Percentiles rank a stretch among this genome's conserved stretches.
Evolutionary conservation across 2,113 vertebrate species (phyloP).

Genomic region (Cyanoderma ruficeps): DNA sequence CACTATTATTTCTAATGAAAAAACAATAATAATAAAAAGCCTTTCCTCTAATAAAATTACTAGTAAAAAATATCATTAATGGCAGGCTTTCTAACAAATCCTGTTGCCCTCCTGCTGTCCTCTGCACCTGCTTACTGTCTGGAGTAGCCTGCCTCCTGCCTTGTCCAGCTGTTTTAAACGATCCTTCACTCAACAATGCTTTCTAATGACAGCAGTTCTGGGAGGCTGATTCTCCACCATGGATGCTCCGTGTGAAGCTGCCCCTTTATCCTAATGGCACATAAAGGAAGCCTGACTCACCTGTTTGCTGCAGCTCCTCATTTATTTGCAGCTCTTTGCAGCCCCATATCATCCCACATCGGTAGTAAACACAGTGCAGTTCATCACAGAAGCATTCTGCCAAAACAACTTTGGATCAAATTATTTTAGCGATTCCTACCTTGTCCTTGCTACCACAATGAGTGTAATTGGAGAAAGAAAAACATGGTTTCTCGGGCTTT

Average conservation of each 20-base stretch:
- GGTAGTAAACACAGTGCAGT: not conserved
- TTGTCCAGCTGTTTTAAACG: conserved; percentile 23
- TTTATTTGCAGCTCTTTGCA: not conserved
- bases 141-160: not conserved
- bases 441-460: not conserved
- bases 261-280: not conserved
- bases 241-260: not conserved
- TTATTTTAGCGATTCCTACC: not conserved
- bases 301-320: not conserved
- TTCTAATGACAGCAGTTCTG: not conserved
- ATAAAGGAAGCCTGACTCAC: not conserved
- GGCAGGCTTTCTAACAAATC: conserved; percentile 10
- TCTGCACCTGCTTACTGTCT: conserved; percentile 49
- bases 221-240: not conserved
- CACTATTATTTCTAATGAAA: conserved; percentile 20
- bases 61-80: conserved; percentile 38
- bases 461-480: not conserved
- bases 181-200: not conserved
- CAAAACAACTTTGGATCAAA: not conserved
- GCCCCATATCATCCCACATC: not conserved
- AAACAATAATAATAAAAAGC: not conserved
- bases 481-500: not conserved
- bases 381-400: not conserved
- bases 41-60: conserved; percentile 43
- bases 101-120: conserved; percentile 39